These are phyloP conservation scores for Camponotus fellah DNA, from an alignment of 2,888 invertebrate genomes.

Conservation along the genomic window DNA sequence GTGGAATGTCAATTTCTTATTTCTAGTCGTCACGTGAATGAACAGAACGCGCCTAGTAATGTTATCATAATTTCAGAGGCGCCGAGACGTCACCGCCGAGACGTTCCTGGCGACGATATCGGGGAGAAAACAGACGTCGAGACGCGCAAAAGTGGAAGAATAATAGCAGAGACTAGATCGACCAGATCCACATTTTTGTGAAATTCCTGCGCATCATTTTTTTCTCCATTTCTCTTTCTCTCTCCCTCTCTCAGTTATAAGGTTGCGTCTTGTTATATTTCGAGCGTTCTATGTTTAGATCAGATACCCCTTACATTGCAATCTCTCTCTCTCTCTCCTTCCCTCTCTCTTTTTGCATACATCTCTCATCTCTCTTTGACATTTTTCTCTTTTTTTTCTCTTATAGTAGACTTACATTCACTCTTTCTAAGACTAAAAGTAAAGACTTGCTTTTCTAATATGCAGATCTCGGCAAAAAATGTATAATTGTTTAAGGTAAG, in stretches of 20 bases:
- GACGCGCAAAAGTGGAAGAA: background rate
- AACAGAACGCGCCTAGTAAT: background rate
- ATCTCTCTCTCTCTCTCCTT: slow-evolving; percentile 48
- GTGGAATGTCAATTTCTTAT: background rate
- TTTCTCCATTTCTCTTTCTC: slow-evolving; percentile 7
- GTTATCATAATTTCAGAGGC: background rate
- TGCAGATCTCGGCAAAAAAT: slow-evolving; percentile 1
- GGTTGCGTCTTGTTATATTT: slow-evolving; percentile 84
- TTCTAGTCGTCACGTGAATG: background rate
- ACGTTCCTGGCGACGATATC: slow-evolving; percentile 20
- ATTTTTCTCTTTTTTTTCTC: slow-evolving; percentile 23
- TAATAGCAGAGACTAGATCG: slow-evolving; percentile 14
- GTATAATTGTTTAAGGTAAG: slow-evolving; percentile 20
- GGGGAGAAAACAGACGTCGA: slow-evolving; percentile 14
- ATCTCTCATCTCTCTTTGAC: slow-evolving; percentile 2
- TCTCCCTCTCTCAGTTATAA: slow-evolving; percentile 68
- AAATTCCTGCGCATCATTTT: slow-evolving; percentile 47
- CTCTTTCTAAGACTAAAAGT: background rate
- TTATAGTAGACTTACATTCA: background rate
- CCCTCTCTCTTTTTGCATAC: slow-evolving; percentile 8
- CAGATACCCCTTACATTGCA: slow-evolving; percentile 68
- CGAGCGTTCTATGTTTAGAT: slow-evolving; percentile 84
- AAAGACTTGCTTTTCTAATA: background rate
- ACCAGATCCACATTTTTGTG: slow-evolving; percentile 68
- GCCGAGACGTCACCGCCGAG: background rate